Evolutionary conservation across 1,140 invertebrate species (phyloP), one percentile per base, ranked within the genome.

Genomic region (Bombus difficillimus): DNA sequence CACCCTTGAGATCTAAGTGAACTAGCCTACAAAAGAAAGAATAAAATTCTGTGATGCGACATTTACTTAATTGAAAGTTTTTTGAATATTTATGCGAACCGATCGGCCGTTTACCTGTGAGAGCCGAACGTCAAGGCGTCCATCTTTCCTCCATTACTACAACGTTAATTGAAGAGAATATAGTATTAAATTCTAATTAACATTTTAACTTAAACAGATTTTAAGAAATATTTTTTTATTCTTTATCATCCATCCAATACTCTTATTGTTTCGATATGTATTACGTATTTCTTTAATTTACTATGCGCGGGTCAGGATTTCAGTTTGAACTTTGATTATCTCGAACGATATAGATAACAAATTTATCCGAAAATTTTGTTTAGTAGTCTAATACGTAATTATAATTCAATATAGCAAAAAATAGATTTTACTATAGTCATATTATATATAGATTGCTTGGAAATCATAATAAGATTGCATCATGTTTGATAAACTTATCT

Each of bases 1-100:
- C 97, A 37, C 97, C 97, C 94, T 98, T 98, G n/a, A 97, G 93
- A 94, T 98, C 97, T 73, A 98, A 95, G 94, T 98, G 97, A 59
- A 98, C 95, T 75, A 97, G 94, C 89, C 97, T 96, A 83, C 6
- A 94, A 93, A 53, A 79, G 37, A 91, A 92, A 80, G 68, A 78
- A 75, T 71, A 83, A 77, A 77, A 88, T 80, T 37, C 73, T 66
- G 77, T 79, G 32, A 71, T 15, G 3, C 39, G 62, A 91, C 90
- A 92, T 62, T 84, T 13, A 28, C 34, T 81, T 10, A 0, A 34
- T 43, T 8, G 28, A 41, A 64, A 83, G 34, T 34, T 87, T 83
- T 66, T 68, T 37, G 25, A 9, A 76, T 72, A 90, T 89, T 85
- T 81, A 32, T 32, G 57, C 86, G 43, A 87, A 69, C 85, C 59